Conservation (phyloP, 2,888 invertebrate genomes). For the Chymomyza fuscimana region DNA sequence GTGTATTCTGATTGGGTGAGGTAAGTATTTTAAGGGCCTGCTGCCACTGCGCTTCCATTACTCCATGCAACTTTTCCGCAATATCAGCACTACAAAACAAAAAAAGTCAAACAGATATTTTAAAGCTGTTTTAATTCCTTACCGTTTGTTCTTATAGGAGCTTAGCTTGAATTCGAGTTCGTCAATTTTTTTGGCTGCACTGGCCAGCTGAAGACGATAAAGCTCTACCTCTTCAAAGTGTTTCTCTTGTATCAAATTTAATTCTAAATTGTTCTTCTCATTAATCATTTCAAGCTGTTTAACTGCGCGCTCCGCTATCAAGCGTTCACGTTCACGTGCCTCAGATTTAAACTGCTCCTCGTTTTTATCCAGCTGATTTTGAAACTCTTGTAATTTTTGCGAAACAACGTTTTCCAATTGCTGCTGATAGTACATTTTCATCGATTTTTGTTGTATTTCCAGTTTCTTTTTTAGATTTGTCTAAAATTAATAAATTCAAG, state of each 20-base stretch:
- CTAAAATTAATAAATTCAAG: slow-evolving; percentile 65
- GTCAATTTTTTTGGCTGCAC: slow-evolving; percentile 85
- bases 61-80: slow-evolving; percentile 87
- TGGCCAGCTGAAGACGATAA: slow-evolving; percentile 86
- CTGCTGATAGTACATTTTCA: slow-evolving; percentile 88
- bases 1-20: slow-evolving; percentile 70
- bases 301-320: slow-evolving; percentile 86
- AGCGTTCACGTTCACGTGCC: slow-evolving; percentile 83
- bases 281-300: slow-evolving; percentile 86
- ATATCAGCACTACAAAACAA: slow-evolving; percentile 82
- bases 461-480: slow-evolving; percentile 81
- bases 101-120: neutral
- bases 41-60: slow-evolving; percentile 91
- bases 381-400: slow-evolving; percentile 88
- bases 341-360: slow-evolving; percentile 84
- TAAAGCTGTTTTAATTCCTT: neutral
- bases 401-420: slow-evolving; percentile 89
- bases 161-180: slow-evolving; percentile 83
- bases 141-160: slow-evolving; percentile 77
- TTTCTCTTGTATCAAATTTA: slow-evolving; percentile 88
- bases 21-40: slow-evolving; percentile 87
- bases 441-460: slow-evolving; percentile 84
- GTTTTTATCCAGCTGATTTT: slow-evolving; percentile 86
- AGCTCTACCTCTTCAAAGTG: slow-evolving; percentile 88
- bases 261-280: slow-evolving; percentile 87